Conservation (phyloP, 2,888 invertebrate genomes). For the Agrotis clavis region DNA sequence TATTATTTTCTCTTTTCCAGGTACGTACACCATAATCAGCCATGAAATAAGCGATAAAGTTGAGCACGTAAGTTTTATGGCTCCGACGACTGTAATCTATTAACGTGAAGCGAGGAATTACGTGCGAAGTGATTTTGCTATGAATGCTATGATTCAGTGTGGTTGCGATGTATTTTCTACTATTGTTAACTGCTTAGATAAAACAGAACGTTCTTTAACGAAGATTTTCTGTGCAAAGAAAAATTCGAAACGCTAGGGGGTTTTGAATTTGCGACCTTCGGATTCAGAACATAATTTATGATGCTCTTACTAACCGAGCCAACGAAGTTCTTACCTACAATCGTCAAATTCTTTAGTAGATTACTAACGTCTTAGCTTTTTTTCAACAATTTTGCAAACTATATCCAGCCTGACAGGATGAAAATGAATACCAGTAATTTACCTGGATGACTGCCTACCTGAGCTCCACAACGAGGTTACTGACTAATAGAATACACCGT, state of each 20-base stretch:
- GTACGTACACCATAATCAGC: slow-evolving; percentile 44
- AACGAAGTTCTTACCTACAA: too few species aligned
- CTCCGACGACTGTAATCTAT: slow-evolving; percentile 17
- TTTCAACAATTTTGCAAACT: neutral
- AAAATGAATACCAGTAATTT: neutral
- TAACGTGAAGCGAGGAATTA: slow-evolving; percentile 2
- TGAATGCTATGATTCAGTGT: slow-evolving; percentile 1
- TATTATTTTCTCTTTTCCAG: slow-evolving; percentile 49
- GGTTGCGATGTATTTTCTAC: neutral
- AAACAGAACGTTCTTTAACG: neutral
- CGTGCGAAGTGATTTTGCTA: slow-evolving; percentile 7
- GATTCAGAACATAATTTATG: too few species aligned
- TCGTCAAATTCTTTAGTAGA: too few species aligned
- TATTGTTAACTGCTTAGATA: neutral
- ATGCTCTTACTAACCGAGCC: too few species aligned
- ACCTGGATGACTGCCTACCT: neutral
- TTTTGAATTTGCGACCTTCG: too few species aligned
- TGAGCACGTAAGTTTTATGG: slow-evolving; percentile 46
- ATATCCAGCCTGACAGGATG: neutral
- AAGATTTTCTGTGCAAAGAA: too few species aligned
- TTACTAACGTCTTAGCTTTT: too few species aligned
- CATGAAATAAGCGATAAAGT: slow-evolving; percentile 39
- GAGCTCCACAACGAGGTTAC: neutral
- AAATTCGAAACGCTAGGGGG: too few species aligned
- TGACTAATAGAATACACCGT: neutral